phyloP scores from a whole-genome alignment of 2,797 vertebrate species.

The Periparus ater region DNA sequence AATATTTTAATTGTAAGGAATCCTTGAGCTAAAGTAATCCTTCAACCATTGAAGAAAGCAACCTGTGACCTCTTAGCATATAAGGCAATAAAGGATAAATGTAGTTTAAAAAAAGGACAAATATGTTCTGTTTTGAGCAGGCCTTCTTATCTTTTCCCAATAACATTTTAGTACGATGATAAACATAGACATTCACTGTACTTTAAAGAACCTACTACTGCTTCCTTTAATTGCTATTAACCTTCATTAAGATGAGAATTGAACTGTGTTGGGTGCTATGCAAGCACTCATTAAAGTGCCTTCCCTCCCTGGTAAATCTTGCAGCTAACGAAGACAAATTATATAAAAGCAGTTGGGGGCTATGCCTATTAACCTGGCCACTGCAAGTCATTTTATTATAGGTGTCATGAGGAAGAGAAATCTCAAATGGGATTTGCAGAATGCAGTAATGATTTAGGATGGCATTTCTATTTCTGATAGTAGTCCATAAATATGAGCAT shows the following conservation, averaged over 20 bases:
- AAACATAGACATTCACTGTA: neutral
- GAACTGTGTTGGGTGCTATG: neutral
- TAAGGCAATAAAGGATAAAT: neutral
- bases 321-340: neutral
- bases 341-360: neutral
- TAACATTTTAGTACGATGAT: neutral
- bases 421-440: neutral
- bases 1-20: neutral
- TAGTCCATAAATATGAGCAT: neutral
- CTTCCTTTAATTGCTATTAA: constrained; percentile 13
- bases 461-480: neutral
- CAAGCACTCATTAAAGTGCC: neutral
- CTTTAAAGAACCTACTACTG: neutral
- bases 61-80: neutral
- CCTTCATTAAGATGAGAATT: constrained; percentile 2
- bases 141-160: neutral
- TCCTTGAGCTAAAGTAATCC: neutral
- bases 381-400: neutral
- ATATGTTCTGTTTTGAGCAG: neutral
- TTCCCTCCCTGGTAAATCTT: neutral
- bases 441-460: neutral
- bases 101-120: neutral
- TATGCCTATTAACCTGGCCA: neutral
- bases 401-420: neutral
- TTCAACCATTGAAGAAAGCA: neutral